Percentiles rank a stretch among this genome's conserved stretches.
Conservation (phyloP, 2,797 vertebrate species). For the Paratrypauchen microcephalus region DNA sequence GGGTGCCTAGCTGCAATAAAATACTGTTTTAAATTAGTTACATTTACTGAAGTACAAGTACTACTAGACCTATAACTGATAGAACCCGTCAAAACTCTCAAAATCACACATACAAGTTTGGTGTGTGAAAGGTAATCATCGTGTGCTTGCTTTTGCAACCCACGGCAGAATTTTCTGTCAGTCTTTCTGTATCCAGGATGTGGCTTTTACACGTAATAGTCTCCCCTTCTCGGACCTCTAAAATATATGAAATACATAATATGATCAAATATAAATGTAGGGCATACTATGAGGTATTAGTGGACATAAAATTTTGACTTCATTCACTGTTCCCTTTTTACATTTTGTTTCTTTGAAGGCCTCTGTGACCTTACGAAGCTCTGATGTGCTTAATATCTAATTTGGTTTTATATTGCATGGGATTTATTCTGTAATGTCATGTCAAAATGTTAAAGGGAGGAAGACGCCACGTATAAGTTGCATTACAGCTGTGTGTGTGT, state of each 20-base stretch:
- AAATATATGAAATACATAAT: background rate
- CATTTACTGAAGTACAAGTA: background rate
- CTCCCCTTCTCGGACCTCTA: slow-evolving; percentile 4
- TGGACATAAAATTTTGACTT: background rate
- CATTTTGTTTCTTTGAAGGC: background rate
- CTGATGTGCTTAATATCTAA: background rate
- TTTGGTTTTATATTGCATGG: background rate
- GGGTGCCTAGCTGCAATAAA: background rate
- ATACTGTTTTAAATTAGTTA: background rate
- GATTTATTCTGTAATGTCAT: slow-evolving; percentile 18
- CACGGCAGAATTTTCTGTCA: background rate
- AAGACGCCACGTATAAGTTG: background rate
- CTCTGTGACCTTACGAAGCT: background rate
- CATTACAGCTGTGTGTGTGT: background rate
- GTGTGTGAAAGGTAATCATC: background rate
- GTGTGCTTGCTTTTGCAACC: background rate
- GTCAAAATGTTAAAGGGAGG: slow-evolving; percentile 47
- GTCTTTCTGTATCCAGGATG: slow-evolving; percentile 56
- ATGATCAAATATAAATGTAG: background rate
- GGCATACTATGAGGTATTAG: background rate
- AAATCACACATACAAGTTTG: background rate
- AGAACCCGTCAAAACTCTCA: background rate
- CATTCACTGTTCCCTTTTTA: background rate
- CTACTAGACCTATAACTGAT: background rate
- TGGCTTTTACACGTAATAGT: slow-evolving; percentile 53